Percentiles rank a stretch among this genome's conserved stretches.
These are phyloP conservation scores for Crossocerus cetratus DNA, from an alignment of 2,888 invertebrate genomes.

Conservation along the genomic window DNA sequence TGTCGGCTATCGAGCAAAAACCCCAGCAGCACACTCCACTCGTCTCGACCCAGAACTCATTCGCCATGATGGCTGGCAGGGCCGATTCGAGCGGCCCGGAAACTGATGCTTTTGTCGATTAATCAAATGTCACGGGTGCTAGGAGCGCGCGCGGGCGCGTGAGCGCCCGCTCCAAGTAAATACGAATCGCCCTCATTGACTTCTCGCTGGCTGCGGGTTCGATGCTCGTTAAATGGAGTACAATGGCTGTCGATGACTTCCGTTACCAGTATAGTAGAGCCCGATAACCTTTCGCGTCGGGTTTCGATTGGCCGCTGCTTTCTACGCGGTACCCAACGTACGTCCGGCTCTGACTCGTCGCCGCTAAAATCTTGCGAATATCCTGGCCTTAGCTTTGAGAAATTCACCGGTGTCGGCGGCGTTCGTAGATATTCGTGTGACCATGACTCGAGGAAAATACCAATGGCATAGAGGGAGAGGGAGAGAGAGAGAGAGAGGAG, in stretches of 20 bases:
- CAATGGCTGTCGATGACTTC: neutral
- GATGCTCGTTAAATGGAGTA: neutral
- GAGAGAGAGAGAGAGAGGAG: too few relatives aligned
- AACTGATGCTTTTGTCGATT: slow-evolving; percentile 35
- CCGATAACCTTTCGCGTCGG: too few relatives aligned
- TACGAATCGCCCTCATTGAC: neutral
- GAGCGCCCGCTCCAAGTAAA: neutral
- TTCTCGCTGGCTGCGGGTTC: neutral
- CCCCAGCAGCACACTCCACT: slow-evolving; percentile 19
- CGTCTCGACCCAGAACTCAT: neutral
- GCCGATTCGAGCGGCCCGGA: slow-evolving; percentile 16
- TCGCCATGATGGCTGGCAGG: slow-evolving; percentile 29
- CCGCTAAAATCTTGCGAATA: too few relatives aligned
- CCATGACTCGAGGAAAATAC: too few relatives aligned
- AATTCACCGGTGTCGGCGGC: too few relatives aligned
- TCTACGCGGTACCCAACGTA: too few relatives aligned
- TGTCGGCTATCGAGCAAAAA: slow-evolving; percentile 49
- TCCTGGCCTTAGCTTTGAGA: too few relatives aligned
- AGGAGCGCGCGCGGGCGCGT: too few relatives aligned
- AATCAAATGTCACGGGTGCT: slow-evolving; percentile 3
- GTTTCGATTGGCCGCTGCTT: too few relatives aligned
- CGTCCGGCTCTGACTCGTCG: too few relatives aligned
- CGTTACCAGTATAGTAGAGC: neutral
- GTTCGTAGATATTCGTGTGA: too few relatives aligned
- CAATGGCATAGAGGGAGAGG: too few relatives aligned